phyloP scores from a whole-genome alignment of 2,113 vertebrate species.

The Agapornis roseicollis region DNA sequence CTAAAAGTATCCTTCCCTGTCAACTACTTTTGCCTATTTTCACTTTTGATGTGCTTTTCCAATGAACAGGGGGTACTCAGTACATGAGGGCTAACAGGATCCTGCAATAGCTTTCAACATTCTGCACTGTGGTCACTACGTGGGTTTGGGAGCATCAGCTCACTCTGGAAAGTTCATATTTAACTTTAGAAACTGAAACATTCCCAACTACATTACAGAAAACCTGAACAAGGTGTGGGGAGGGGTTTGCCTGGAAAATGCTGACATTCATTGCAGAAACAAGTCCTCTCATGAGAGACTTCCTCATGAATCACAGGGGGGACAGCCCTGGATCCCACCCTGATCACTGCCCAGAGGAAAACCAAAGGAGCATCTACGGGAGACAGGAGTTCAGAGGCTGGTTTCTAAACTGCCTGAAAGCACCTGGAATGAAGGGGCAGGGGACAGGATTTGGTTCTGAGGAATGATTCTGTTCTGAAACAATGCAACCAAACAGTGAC shows the following conservation, averaged over 20 bases:
- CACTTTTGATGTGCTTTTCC: not conserved
- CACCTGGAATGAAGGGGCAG: not conserved
- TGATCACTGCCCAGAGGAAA: not conserved
- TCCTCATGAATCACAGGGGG: not conserved
- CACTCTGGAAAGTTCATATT: not conserved
- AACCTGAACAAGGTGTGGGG: not conserved
- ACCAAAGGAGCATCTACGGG: not conserved
- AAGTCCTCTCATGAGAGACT: not conserved
- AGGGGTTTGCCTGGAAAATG: not conserved
- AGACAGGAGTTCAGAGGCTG: not conserved
- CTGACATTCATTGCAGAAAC: not conserved
- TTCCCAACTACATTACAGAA: not conserved
- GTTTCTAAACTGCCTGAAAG: not conserved
- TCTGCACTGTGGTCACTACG: fast-evolving
- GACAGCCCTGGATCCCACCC: not conserved
- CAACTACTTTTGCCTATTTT: not conserved
- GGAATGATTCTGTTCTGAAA: not conserved
- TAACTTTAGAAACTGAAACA: not conserved
- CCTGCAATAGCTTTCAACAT: not conserved
- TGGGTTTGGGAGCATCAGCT: not conserved
- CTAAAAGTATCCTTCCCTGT: not conserved
- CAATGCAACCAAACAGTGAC: not conserved
- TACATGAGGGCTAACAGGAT: not conserved
- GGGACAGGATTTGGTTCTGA: not conserved
- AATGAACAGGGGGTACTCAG: not conserved